Conservation (phyloP, 2,888 invertebrate genomes). For the Caenorhabditis sp. region DNA sequence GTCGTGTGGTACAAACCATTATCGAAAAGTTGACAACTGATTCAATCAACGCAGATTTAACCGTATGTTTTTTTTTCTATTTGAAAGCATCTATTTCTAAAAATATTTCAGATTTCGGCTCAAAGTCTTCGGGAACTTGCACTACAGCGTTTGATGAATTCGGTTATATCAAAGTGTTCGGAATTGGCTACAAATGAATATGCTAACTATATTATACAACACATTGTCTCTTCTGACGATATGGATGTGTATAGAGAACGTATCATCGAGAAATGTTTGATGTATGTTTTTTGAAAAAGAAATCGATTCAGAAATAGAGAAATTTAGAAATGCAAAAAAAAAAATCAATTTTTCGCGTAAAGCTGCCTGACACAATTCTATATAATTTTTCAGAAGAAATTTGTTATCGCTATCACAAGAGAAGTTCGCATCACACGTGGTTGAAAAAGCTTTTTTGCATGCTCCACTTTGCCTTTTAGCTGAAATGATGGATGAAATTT, state of each 20-base stretch:
- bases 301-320: too few relatives aligned
- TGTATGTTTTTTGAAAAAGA: constrained; percentile 39
- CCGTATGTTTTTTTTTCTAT: neutral
- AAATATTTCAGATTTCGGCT: neutral
- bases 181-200: constrained; percentile 60
- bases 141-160: constrained; percentile 38
- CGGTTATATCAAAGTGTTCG: constrained; percentile 29
- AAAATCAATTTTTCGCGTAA: too few relatives aligned
- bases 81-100: too few relatives aligned
- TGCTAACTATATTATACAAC: constrained; percentile 68
- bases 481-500: constrained; percentile 63
- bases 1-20: constrained; percentile 51
- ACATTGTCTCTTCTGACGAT: constrained; percentile 46
- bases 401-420: constrained; percentile 63
- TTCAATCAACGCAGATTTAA: constrained; percentile 19
- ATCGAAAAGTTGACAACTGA: constrained; percentile 46
- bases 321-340: too few relatives aligned
- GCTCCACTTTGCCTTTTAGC: constrained; percentile 47
- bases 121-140: constrained; percentile 14
- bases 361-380: neutral
- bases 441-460: constrained; percentile 59
- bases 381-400: constrained; percentile 40
- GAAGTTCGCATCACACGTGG: constrained; percentile 66
- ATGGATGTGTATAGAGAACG: constrained; percentile 46
- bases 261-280: constrained; percentile 57